Base-by-base conservation (phyloP, 2,888 invertebrate genomes). In the Caenorhabditis drosophilae region DNA sequence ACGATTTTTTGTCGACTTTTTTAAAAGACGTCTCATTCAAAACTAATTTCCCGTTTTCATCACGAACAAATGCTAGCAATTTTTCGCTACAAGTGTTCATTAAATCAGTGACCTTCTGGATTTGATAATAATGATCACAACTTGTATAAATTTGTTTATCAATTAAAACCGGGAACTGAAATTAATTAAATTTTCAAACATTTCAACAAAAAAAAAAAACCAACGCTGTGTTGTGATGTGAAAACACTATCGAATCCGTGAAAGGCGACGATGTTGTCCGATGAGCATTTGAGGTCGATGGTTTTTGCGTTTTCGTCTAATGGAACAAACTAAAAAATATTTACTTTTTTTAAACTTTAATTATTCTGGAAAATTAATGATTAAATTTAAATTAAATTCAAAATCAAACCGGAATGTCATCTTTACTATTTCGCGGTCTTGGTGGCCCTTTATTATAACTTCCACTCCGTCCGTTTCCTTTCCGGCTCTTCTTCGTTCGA, bases 81-180 rank as follows among this genome's bases (percentile, higher is more conserved):
- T 57, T 54, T 6, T 64, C 67, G 16, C 57, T 56, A 6, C 45
- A 36, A 15, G 11, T 35, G 22, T 68, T 68, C 15, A 63, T 63
- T 20, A 73, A 44, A 40, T 70, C 67, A 20, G 12, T 23, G 7
- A 73, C 61, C 52, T 76, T 76, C 41, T 55, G 44, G 36, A 62
- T 63, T 50, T 76, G 75, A 41, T 76, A 76, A 53, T 60, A 76
- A 47, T 76, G 75, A 40, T 76, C 75, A 34, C 68, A 58, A 44
- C 69, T 71, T 31, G 55, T 57, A 60, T 74, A 76, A 25, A 76
- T 66, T 9, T 40, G 36, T 2, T 52, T 53, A 12, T 74, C 75
- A 26, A 76, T 56, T 23, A 73, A 45, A 2, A 76, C 69, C 4
- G 75, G 75, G 48, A 67, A 53, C 58, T 59, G 44, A 52, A 60